These are phyloP conservation scores for Rhynchonycteris naso DNA, from an alignment of 2,797 vertebrate genomes.

Conservation along the genomic window DNA sequence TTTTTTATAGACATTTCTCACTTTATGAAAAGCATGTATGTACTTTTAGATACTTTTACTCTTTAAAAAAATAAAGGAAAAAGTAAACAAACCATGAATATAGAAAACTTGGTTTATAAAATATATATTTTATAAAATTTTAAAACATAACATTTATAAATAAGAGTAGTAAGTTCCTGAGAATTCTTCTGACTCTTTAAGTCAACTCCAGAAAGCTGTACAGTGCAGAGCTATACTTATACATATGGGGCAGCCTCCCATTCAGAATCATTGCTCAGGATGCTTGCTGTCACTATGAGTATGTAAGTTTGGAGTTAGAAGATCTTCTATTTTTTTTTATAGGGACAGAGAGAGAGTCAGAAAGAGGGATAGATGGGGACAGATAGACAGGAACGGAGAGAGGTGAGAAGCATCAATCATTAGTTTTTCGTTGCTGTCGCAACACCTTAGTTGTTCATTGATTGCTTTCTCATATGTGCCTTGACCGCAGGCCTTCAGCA, in stretches of 20 bases:
- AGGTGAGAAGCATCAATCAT: too few relatives aligned
- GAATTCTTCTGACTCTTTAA: not conserved
- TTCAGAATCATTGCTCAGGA: not conserved
- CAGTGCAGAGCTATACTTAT: not conserved
- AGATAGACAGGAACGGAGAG: too few relatives aligned
- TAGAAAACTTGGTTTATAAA: not conserved
- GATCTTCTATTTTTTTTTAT: too few relatives aligned
- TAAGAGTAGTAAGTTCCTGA: not conserved
- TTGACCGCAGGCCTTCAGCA: too few relatives aligned
- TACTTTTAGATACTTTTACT: not conserved
- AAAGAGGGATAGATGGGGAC: too few relatives aligned
- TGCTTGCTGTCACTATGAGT: not conserved
- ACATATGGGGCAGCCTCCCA: not conserved
- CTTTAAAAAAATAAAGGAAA: not conserved
- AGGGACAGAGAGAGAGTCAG: too few relatives aligned
- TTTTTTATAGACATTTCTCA: not conserved
- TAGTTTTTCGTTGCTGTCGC: too few relatives aligned
- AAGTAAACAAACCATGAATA: not conserved
- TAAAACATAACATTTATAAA: constrained; percentile 27
- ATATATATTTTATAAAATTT: not conserved
- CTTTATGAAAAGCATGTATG: not conserved
- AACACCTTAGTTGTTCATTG: too few relatives aligned
- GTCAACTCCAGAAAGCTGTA: not conserved
- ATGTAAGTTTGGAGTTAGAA: not conserved
- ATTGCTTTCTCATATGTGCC: too few relatives aligned